These are phyloP conservation scores for Oreochromis mossambicus DNA, from an alignment of 2,797 vertebrate species.

Conservation along the genomic window DNA sequence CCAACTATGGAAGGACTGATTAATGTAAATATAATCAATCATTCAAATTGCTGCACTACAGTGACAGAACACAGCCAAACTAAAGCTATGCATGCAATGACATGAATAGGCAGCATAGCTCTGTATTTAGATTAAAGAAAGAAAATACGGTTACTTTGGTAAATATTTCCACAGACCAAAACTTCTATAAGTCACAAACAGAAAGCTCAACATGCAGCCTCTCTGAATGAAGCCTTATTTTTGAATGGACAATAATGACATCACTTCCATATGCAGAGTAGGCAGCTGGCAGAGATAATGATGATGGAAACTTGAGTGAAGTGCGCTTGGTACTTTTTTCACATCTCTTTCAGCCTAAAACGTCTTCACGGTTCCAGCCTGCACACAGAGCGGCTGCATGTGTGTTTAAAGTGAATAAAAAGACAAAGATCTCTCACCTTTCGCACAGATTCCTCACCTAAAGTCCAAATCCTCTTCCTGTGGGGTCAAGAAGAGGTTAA, in stretches of 20 bases:
- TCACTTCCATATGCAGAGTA: neutral
- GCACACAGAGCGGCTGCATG: slow-evolving; percentile 36
- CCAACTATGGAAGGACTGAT: neutral
- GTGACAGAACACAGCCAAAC: neutral
- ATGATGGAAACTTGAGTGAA: slow-evolving; percentile 3
- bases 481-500: slow-evolving; percentile 76
- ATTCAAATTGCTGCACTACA: neutral
- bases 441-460: slow-evolving; percentile 78
- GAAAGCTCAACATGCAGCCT: neutral
- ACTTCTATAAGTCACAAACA: neutral
- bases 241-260: neutral
- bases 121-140: neutral
- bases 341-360: neutral
- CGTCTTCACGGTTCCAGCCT: slow-evolving; percentile 38
- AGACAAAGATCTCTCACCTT: slow-evolving; percentile 71
- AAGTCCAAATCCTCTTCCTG: slow-evolving; percentile 73
- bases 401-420: slow-evolving; percentile 43
- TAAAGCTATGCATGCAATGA: neutral
- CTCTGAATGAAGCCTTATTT: neutral
- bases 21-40: neutral
- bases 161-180: neutral
- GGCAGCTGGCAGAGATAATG: neutral
- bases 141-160: neutral
- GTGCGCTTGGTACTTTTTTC: neutral
- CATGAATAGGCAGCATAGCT: neutral